Evolutionary conservation across 2,113 vertebrate species (phyloP).

Genomic region (Trogon surrucura): DNA sequence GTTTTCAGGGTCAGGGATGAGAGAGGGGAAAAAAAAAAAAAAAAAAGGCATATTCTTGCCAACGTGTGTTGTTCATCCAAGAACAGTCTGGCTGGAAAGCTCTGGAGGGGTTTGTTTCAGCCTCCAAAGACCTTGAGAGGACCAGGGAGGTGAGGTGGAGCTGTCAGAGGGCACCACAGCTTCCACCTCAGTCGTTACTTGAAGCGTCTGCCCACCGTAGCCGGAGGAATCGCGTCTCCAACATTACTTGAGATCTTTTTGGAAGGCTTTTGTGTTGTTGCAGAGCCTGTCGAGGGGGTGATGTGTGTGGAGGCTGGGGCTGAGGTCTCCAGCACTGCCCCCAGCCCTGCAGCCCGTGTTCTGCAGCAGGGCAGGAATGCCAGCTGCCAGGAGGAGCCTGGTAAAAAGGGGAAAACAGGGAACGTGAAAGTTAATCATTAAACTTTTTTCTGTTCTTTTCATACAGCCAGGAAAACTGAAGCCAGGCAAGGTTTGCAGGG

Average conservation of each 20-base stretch:
- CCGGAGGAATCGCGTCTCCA: not conserved
- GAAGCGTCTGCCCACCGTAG: not conserved
- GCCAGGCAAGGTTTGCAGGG: not conserved
- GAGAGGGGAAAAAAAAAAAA: not conserved
- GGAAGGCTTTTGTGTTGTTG: not conserved
- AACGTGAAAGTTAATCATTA: conserved; percentile 35
- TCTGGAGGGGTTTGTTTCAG: not conserved
- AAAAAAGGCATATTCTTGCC: not conserved
- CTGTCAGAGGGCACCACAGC: not conserved
- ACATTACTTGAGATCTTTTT: not conserved
- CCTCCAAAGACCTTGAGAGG: not conserved
- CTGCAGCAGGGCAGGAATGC: not conserved
- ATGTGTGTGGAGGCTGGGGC: not conserved
- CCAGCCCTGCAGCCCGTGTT: not conserved
- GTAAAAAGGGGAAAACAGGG: not conserved
- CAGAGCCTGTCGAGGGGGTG: not conserved
- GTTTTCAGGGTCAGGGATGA: not conserved
- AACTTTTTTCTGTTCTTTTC: not conserved
- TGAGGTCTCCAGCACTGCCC: not conserved
- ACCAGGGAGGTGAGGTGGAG: fast-evolving
- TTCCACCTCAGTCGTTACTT: not conserved
- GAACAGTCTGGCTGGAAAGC: fast-evolving
- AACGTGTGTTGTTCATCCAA: not conserved
- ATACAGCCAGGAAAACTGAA: not conserved
- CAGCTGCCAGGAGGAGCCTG: not conserved